Evolutionary conservation across 1,140 invertebrate genomes (phyloP).

Genomic region (Pygmarrhopalites habei): DNA sequence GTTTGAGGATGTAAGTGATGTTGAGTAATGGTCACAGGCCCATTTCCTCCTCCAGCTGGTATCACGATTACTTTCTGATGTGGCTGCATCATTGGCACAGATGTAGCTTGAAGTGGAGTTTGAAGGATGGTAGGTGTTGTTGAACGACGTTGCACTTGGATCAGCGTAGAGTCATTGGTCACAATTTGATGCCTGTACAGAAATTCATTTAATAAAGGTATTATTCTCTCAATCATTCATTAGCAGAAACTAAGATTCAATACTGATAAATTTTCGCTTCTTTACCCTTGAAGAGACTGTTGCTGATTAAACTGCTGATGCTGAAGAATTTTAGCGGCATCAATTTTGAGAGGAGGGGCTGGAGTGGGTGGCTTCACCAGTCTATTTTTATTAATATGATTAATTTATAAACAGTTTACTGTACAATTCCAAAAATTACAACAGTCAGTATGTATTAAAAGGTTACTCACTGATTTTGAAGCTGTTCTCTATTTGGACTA

Average conservation of each 20-base stretch:
- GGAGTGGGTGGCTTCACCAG: conserved; percentile 73
- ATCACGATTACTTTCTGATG: conserved; percentile 35
- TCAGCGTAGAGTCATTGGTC: conserved; percentile 15
- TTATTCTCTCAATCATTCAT: too few relatives aligned
- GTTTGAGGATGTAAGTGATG: neutral
- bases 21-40: conserved; percentile 20
- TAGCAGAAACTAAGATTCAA: too few relatives aligned
- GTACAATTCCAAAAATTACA: too few relatives aligned
- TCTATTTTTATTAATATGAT: too few relatives aligned
- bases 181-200: conserved; percentile 18
- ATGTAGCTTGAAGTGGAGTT: conserved; percentile 1
- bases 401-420: too few relatives aligned
- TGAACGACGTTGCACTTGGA: conserved; percentile 31
- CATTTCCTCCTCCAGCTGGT: neutral
- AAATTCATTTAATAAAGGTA: too few relatives aligned
- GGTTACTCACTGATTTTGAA: conserved; percentile 74
- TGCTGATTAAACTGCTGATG: conserved; percentile 17
- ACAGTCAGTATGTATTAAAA: too few relatives aligned
- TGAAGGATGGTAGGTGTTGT: conserved; percentile 33
- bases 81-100: conserved; percentile 23
- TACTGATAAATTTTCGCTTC: too few relatives aligned
- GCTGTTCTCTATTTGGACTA: conserved; percentile 75
- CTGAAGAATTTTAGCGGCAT: conserved; percentile 12
- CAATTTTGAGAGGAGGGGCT: neutral
- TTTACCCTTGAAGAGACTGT: neutral